Evolutionary conservation across 1,140 invertebrate species (phyloP).

Genomic region (Lasioglossum albipes): DNA sequence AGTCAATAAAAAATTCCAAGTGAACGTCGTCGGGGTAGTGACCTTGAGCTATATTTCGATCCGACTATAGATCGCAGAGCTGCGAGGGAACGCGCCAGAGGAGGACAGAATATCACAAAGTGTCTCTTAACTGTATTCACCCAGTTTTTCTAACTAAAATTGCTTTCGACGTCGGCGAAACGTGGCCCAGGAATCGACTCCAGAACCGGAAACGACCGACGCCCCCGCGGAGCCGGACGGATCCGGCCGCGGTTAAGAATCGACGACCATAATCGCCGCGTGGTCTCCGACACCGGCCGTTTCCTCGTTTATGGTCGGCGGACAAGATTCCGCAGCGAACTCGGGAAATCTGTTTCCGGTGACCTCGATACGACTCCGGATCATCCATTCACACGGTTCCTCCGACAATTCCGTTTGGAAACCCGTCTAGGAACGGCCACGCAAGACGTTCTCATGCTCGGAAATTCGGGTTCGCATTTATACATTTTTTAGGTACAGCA

Average conservation of each 20-base stretch:
- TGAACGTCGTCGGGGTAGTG: constrained; percentile 1
- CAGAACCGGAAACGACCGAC: neutral
- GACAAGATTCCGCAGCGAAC: no score
- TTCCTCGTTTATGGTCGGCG: no score
- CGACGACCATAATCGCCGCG: no score
- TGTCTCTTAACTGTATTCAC: constrained; percentile 1
- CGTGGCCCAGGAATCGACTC: constrained; percentile 1
- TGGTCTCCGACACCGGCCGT: no score
- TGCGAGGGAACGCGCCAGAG: neutral
- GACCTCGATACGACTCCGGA: no score
- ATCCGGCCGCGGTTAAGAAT: neutral
- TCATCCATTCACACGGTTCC: no score
- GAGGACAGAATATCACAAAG: constrained; percentile 6
- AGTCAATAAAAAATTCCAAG: neutral
- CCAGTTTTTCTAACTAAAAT: neutral
- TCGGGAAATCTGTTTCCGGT: no score
- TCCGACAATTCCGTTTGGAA: no score
- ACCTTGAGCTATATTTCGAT: constrained; percentile 6
- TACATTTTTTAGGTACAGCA: no score
- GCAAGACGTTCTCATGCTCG: no score
- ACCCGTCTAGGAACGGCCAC: no score
- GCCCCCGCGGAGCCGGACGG: neutral
- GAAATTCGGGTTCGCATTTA: no score
- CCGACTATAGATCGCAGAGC: constrained; percentile 2
- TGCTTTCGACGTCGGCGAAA: constrained; percentile 3